These are phyloP conservation scores for Alethe castanea DNA, from an alignment of 2,113 vertebrate genomes.

Conservation along the genomic window DNA sequence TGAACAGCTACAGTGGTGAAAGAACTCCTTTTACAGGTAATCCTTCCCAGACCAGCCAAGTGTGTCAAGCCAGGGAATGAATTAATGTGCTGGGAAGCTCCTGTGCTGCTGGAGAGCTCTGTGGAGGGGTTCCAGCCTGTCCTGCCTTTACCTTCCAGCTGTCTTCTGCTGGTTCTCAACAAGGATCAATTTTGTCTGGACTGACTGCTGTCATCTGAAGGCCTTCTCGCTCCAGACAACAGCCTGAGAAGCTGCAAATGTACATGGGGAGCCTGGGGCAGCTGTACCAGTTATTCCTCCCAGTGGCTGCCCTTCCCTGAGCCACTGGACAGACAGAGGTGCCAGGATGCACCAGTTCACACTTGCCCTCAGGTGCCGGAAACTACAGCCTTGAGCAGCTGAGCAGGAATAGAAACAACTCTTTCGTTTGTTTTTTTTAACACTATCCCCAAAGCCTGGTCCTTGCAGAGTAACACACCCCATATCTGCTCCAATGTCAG, in stretches of 20 bases:
- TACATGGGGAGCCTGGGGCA: not conserved
- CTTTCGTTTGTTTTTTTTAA: not conserved
- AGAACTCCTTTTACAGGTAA: constrained; percentile 32
- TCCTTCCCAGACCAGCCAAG: not conserved
- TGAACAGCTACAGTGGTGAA: not conserved
- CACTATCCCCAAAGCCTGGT: not conserved
- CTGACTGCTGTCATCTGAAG: not conserved
- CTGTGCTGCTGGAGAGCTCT: not conserved
- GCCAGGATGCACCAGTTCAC: not conserved
- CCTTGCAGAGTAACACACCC: not conserved
- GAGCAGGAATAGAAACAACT: not conserved
- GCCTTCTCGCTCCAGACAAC: not conserved
- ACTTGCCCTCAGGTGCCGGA: not conserved
- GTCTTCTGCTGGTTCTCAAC: not conserved
- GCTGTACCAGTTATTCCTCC: not conserved
- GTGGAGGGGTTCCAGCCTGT: not conserved
- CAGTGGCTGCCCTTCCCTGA: not conserved
- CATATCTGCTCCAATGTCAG: not conserved
- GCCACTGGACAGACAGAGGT: not conserved
- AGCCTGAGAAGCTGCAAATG: not conserved
- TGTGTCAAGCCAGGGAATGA: not conserved
- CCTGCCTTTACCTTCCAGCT: not conserved
- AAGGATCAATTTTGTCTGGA: not conserved
- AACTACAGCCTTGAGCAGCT: not conserved
- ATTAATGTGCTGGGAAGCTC: not conserved